These are phyloP conservation scores for Steinernema hermaphroditum DNA, from an alignment of 2,888 invertebrate species.

Conservation along the genomic window DNA sequence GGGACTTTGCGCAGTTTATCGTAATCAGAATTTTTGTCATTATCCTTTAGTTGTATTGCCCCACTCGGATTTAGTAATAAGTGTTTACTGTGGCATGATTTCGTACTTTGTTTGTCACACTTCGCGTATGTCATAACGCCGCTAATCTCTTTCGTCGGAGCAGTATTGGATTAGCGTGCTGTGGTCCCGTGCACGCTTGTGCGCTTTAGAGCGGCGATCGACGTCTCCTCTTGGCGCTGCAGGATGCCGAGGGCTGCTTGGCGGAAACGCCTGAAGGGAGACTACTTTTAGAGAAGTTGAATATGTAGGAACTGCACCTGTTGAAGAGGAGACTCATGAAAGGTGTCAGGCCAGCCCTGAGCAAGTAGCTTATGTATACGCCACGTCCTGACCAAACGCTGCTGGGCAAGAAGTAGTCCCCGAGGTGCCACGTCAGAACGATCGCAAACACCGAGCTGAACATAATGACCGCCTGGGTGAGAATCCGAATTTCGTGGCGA, in stretches of 20 bases:
- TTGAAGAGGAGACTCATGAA: constrained; percentile 3
- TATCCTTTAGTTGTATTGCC: too few species aligned
- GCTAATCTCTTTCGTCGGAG: too few species aligned
- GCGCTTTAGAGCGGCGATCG: not conserved
- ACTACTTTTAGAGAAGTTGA: too few species aligned
- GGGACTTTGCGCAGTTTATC: too few species aligned
- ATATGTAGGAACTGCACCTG: not conserved
- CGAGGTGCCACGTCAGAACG: constrained; percentile 16
- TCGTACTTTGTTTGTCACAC: too few species aligned
- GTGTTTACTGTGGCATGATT: too few species aligned
- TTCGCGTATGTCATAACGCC: too few species aligned
- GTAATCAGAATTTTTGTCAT: too few species aligned
- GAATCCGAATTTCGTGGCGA: constrained; percentile 9
- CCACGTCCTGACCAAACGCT: constrained; percentile 17
- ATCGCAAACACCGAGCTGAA: constrained; percentile 10
- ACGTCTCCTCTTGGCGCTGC: not conserved
- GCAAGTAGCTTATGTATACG: not conserved
- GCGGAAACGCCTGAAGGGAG: not conserved
- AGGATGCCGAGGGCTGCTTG: not conserved
- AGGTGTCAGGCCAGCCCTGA: not conserved
- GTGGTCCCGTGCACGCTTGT: too few species aligned
- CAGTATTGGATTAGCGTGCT: too few species aligned
- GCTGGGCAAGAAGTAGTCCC: not conserved
- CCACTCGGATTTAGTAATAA: too few species aligned
- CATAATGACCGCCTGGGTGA: not conserved